A percentile compares a stretch with the other conserved stretches of the same genome.
Conservation (phyloP, 2,888 invertebrate genomes). For the Eristalis pertinax region DNA sequence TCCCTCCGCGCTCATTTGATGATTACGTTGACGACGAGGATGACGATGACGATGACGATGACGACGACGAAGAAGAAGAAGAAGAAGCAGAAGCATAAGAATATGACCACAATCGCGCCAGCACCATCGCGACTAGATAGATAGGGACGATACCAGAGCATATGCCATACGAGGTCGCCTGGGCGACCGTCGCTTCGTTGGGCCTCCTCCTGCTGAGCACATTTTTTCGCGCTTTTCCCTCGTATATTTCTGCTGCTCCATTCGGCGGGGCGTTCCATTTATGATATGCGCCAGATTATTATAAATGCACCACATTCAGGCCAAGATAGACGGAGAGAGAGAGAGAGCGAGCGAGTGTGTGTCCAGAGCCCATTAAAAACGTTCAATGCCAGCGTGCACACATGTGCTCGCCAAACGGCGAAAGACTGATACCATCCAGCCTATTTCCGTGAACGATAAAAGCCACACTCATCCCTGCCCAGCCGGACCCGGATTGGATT, state of each 20-base stretch:
- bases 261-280: constrained; percentile 74
- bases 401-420: background rate
- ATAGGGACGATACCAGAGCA: constrained; percentile 63
- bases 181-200: background rate
- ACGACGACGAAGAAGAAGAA: constrained; percentile 29
- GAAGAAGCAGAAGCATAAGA: background rate
- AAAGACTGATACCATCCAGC: constrained; percentile 67
- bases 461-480: constrained; percentile 9
- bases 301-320: constrained; percentile 72
- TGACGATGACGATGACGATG: constrained; percentile 11
- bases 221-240: constrained; percentile 42
- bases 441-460: constrained; percentile 71
- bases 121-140: constrained; percentile 67
- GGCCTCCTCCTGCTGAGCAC: constrained; percentile 10
- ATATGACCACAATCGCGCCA: constrained; percentile 52
- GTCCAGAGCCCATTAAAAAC: constrained; percentile 49
- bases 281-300: constrained; percentile 76
- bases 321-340: constrained; percentile 2
- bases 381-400: constrained; percentile 27
- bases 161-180: constrained; percentile 45
- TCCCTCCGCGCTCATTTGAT: background rate
- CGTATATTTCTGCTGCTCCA: background rate
- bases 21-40: background rate
- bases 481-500: background rate
- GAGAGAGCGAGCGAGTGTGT: constrained; percentile 5